A percentile compares a stretch with the other conserved stretches of the same genome.
These are phyloP conservation scores for Pheosia gnoma DNA, from an alignment of 2,888 invertebrate genomes.

Conservation along the genomic window DNA sequence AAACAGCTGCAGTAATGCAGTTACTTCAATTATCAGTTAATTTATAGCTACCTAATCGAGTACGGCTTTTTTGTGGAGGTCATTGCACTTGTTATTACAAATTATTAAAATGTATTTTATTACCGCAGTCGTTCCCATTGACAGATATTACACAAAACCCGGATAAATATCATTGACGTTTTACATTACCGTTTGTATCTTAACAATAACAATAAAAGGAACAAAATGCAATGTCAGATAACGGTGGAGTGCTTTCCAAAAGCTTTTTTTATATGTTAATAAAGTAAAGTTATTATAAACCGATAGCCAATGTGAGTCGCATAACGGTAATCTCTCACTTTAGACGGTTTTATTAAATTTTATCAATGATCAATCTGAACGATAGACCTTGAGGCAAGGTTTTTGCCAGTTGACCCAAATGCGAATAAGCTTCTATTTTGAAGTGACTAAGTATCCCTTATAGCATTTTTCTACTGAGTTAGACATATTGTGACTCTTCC, in stretches of 20 bases:
- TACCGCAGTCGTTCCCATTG: no score
- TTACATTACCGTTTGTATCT: neutral
- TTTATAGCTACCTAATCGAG: neutral
- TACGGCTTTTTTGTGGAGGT: neutral
- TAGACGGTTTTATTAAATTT: slow-evolving; percentile 2
- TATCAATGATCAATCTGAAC: neutral
- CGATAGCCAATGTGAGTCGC: neutral
- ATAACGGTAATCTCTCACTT: neutral
- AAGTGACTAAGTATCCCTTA: no score
- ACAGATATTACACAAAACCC: neutral
- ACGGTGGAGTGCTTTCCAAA: neutral
- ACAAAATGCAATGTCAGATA: neutral
- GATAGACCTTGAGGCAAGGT: neutral
- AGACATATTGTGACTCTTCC: no score
- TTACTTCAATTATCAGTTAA: neutral
- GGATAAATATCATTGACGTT: no score
- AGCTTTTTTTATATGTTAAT: neutral
- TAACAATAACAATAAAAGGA: neutral
- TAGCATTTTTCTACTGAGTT: no score
- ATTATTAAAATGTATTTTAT: no score
- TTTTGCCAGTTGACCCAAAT: neutral
- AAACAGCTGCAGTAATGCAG: neutral
- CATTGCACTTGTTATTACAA: no score
- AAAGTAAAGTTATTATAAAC: slow-evolving; percentile 2
- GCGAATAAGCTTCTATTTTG: neutral